phyloP scores from a whole-genome alignment of 2,888 invertebrate species.

The Acrocyrtus sp. region DNA sequence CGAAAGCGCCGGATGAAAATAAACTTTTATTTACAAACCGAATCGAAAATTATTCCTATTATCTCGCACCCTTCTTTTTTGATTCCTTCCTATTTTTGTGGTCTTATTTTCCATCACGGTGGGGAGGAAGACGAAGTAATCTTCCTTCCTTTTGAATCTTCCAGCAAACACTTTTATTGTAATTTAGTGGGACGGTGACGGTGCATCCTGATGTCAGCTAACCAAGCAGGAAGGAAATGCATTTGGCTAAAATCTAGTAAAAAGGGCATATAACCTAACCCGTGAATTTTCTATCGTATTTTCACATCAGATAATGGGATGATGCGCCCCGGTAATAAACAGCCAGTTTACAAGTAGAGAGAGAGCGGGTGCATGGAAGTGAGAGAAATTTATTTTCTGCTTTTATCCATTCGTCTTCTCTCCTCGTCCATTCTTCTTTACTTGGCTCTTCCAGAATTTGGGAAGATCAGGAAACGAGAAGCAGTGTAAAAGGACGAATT shows the following conservation, averaged over 20 bases:
- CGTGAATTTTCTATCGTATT: not conserved
- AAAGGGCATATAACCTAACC: not conserved
- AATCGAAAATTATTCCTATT: conserved; percentile 24
- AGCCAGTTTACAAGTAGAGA: not conserved
- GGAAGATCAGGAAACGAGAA: conserved; percentile 1
- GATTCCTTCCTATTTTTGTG: not conserved
- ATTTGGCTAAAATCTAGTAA: not conserved
- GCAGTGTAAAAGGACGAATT: not conserved
- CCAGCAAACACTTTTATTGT: not conserved
- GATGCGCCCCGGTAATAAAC: conserved; percentile 13
- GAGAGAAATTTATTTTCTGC: not conserved
- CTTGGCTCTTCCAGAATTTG: not conserved
- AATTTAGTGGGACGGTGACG: not conserved
- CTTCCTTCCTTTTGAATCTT: no score
- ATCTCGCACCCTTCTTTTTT: conserved; percentile 3
- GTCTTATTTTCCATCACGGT: not conserved
- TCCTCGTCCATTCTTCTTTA: conserved; percentile 4
- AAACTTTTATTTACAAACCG: conserved; percentile 38
- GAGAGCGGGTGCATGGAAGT: not conserved
- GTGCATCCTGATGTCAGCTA: not conserved
- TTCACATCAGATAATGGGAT: not conserved
- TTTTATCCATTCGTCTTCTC: conserved; percentile 2
- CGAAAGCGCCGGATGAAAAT: not conserved
- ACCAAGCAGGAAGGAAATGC: not conserved
- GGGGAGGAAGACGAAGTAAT: not conserved